phyloP scores from a whole-genome alignment of 1,140 invertebrate species.

The Calliphora vicina region DNA sequence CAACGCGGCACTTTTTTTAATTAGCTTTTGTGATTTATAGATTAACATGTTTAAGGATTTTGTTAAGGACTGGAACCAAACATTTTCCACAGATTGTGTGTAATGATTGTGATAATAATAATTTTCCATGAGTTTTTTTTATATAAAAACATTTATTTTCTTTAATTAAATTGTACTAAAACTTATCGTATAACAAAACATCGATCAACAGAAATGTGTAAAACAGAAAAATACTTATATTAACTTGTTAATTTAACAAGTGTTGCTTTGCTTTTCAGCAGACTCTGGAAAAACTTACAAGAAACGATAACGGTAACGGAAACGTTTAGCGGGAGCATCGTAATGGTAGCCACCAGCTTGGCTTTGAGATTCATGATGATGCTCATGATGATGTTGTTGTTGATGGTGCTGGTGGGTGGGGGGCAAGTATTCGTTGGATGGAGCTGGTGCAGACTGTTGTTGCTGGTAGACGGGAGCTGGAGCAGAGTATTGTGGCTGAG shows the following conservation, averaged over 20 bases:
- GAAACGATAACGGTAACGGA: conserved; percentile 49
- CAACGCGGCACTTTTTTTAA: no score
- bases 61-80: no score
- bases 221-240: neutral
- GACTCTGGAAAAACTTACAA: conserved; percentile 31
- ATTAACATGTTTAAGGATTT: no score
- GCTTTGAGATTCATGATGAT: neutral
- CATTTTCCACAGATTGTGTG: no score
- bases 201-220: neutral
- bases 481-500: conserved; percentile 29
- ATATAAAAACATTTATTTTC: neutral
- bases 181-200: neutral
- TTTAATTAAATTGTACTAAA: neutral
- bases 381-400: neutral
- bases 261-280: conserved; percentile 37
- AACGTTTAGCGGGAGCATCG: conserved; percentile 56
- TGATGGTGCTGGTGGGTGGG: conserved; percentile 4
- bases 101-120: no score
- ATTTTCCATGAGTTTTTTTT: neutral
- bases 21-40: no score
- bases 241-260: conserved; percentile 37
- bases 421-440: neutral
- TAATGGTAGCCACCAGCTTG: conserved; percentile 51
- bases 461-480: neutral
- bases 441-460: conserved; percentile 1